A percentile compares a stretch with the other conserved stretches of the same genome.
Evolutionary conservation across 2,888 invertebrate genomes (phyloP).

Genomic region (Scelioninae gen. 1): DNA sequence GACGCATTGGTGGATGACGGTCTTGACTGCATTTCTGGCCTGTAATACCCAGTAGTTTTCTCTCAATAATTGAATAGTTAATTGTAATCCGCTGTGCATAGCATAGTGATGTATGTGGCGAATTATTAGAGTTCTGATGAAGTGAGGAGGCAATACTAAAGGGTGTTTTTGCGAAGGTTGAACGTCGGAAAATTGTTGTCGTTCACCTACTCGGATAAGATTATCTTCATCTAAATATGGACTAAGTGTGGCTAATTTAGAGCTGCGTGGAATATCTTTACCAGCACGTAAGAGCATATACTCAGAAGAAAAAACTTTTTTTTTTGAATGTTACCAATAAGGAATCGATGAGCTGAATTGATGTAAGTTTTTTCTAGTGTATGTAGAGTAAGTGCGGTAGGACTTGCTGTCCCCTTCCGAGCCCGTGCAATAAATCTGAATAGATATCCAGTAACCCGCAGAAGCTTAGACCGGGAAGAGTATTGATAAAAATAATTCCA

Average conservation of each 20-base stretch:
- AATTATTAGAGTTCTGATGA: background rate
- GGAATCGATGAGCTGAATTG: background rate
- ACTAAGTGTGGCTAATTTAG: background rate
- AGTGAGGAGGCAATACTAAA: background rate
- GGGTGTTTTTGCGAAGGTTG: background rate
- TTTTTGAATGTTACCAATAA: background rate
- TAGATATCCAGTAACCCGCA: background rate
- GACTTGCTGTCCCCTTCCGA: no score
- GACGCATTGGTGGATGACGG: background rate
- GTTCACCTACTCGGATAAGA: background rate
- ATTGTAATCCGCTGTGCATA: background rate
- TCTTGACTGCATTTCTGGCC: background rate
- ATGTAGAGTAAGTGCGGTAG: no score
- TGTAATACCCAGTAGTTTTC: background rate
- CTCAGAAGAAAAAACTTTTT: no score
- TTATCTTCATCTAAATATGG: background rate
- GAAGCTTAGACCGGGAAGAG: background rate
- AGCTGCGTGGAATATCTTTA: no score
- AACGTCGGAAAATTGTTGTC: background rate
- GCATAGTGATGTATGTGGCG: background rate
- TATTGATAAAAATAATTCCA: background rate
- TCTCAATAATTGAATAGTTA: background rate
- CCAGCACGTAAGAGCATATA: no score
- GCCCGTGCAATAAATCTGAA: no score
- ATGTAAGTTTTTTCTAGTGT: background rate